Evolutionary conservation across 1,140 invertebrate species (phyloP).

Genomic region (Macrostomum lignano): DNA sequence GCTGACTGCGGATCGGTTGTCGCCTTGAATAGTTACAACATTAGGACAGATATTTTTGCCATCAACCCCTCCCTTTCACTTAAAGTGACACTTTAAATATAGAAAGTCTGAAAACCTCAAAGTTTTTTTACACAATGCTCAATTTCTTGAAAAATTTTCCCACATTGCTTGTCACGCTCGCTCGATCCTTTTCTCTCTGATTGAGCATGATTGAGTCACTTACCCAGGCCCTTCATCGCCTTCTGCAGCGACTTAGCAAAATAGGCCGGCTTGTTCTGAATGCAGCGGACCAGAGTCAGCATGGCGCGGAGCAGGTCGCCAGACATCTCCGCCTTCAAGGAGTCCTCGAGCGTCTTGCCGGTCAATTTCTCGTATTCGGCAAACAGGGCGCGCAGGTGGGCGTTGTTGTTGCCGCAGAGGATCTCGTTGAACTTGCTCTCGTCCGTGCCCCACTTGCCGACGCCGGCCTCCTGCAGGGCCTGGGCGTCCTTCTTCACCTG

Average conservation of each 20-base stretch:
- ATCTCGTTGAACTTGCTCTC: slow-evolving; percentile 20
- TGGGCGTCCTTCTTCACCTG: slow-evolving; percentile 7
- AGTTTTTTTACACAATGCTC: too few relatives aligned
- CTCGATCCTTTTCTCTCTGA: too few relatives aligned
- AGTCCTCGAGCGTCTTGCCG: slow-evolving; percentile 12
- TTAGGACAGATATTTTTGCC: too few relatives aligned
- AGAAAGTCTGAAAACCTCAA: too few relatives aligned
- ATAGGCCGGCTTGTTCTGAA: slow-evolving; percentile 16
- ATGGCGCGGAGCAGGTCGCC: slow-evolving; percentile 23
- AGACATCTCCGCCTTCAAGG: slow-evolving; percentile 25
- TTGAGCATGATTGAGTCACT: too few relatives aligned
- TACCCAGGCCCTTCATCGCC: slow-evolving; percentile 25
- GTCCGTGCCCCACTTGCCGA: slow-evolving; percentile 30
- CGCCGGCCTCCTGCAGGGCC: slow-evolving; percentile 20
- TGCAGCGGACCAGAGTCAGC: slow-evolving; percentile 17
- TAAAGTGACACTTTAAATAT: too few relatives aligned
- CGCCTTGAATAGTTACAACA: too few relatives aligned
- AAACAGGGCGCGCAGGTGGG: slow-evolving; percentile 16
- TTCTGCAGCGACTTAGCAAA: slow-evolving; percentile 24
- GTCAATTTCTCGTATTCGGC: slow-evolving; percentile 16
- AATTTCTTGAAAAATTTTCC: too few relatives aligned
- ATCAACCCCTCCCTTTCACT: too few relatives aligned
- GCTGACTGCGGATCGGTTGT: too few relatives aligned
- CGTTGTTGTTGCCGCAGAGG: slow-evolving; percentile 14
- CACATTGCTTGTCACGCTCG: too few relatives aligned